Conservation (phyloP, 2,797 vertebrate species). For the Eutrigla gurnardus region DNA sequence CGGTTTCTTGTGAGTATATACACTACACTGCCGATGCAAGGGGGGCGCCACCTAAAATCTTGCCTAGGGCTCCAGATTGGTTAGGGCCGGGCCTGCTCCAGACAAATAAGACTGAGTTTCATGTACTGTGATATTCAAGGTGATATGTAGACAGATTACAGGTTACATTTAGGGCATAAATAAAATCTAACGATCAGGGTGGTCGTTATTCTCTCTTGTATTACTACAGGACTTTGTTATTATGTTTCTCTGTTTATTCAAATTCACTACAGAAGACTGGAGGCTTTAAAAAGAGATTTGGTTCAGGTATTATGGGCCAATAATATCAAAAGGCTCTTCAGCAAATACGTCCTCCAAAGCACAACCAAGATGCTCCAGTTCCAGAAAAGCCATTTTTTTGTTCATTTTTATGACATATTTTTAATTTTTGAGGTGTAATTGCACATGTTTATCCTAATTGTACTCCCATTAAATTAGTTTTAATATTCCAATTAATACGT, state of each 20-base stretch:
- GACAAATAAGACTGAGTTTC: not conserved
- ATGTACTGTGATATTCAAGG: slow-evolving; percentile 5
- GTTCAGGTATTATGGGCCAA: slow-evolving; percentile 1
- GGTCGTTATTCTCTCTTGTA: not conserved
- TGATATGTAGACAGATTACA: slow-evolving; percentile 1
- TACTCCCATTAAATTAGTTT: not conserved
- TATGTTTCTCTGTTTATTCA: not conserved
- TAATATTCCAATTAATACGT: not conserved
- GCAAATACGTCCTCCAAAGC: not conserved
- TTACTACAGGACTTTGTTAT: not conserved
- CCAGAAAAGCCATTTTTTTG: not conserved
- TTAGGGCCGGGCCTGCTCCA: no score
- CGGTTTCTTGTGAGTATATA: no score
- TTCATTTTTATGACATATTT: not conserved
- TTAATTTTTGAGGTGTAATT: slow-evolving; percentile 3
- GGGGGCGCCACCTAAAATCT: no score
- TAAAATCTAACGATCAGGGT: slow-evolving; percentile 3
- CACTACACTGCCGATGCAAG: no score
- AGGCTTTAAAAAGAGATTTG: not conserved
- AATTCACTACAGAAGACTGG: not conserved
- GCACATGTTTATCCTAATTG: not conserved
- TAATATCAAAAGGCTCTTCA: not conserved
- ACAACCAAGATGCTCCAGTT: not conserved
- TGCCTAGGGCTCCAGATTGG: no score
- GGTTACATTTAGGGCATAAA: slow-evolving; percentile 3